A percentile compares a stretch with the other conserved stretches of the same genome.
These are phyloP conservation scores for Tipula helvola DNA, from an alignment of 2,888 invertebrate species.

Conservation along the genomic window DNA sequence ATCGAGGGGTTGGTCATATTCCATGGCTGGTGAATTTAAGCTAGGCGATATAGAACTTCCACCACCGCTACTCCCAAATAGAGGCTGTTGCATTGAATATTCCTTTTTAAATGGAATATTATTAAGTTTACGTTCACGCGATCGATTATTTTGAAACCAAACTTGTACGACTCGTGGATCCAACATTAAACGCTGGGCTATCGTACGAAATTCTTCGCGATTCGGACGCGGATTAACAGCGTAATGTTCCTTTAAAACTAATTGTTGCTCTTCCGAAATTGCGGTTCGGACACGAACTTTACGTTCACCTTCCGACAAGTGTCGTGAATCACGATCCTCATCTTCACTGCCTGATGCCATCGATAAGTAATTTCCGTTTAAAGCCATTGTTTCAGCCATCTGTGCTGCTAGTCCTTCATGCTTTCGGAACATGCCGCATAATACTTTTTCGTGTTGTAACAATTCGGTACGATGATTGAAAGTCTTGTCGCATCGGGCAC, in stretches of 20 bases:
- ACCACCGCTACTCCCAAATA: neutral
- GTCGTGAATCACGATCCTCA: conserved; percentile 43
- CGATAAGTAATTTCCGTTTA: conserved; percentile 10
- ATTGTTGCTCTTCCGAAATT: conserved; percentile 87
- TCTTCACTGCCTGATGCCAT: conserved; percentile 45
- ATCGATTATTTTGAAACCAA: conserved; percentile 94
- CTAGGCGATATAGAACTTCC: conserved; percentile 16
- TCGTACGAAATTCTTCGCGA: conserved; percentile 81
- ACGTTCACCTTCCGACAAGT: conserved; percentile 50
- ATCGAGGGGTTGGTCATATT: conserved; percentile 73
- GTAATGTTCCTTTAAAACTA: conserved; percentile 80
- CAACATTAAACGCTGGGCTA: conserved; percentile 65
- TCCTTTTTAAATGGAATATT: conserved; percentile 25
- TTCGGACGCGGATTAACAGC: conserved; percentile 84
- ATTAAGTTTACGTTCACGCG: conserved; percentile 65
- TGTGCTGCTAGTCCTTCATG: conserved; percentile 69
- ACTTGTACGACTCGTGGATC: conserved; percentile 78
- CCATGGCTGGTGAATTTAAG: conserved; percentile 14
- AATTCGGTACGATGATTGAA: conserved; percentile 47
- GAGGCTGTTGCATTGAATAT: neutral
- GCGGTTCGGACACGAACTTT: conserved; percentile 87
- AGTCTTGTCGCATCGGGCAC: conserved; percentile 44
- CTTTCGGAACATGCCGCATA: conserved; percentile 44
- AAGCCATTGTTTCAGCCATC: conserved; percentile 48
- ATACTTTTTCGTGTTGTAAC: conserved; percentile 59